These are phyloP conservation scores for Labeo rohita DNA, from an alignment of 2,113 vertebrate species.

Conservation along the genomic window DNA sequence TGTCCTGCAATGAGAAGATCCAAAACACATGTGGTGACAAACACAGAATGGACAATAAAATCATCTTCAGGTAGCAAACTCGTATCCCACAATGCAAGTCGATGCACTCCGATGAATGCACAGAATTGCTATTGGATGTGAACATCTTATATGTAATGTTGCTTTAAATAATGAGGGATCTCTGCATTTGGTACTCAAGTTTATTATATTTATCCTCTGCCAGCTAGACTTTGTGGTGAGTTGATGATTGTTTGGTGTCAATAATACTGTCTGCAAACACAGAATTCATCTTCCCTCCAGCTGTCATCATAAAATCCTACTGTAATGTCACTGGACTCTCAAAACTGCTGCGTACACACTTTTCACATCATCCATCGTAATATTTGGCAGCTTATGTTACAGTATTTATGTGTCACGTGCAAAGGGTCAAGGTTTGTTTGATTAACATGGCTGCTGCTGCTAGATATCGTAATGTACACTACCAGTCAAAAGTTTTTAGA, in stretches of 20 bases:
- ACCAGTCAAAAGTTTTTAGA: no score
- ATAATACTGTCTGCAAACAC: constrained; percentile 50
- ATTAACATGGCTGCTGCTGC: background rate
- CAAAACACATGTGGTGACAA: constrained; percentile 31
- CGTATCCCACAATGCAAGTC: background rate
- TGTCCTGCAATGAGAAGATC: constrained; percentile 43
- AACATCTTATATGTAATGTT: background rate
- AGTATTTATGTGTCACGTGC: constrained; percentile 44
- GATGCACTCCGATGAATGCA: background rate
- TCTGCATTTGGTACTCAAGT: constrained; percentile 8
- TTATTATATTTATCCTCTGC: background rate
- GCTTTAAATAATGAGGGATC: background rate
- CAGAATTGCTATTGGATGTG: background rate
- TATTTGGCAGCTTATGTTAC: constrained; percentile 53
- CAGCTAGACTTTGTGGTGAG: constrained; percentile 34
- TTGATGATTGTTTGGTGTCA: constrained; percentile 45
- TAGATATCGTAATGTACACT: background rate
- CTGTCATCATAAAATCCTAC: constrained; percentile 56
- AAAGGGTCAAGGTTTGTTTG: constrained; percentile 9
- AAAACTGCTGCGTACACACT: constrained; percentile 49
- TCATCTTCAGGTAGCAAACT: background rate
- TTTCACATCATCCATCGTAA: constrained; percentile 23
- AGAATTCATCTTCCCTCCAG: constrained; percentile 49
- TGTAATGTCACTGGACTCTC: constrained; percentile 48
- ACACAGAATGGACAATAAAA: constrained; percentile 13